A percentile compares a stretch with the other conserved stretches of the same genome.
Evolutionary conservation across 1,140 invertebrate genomes (phyloP).

Genomic region (Alviniconcha marisindica): DNA sequence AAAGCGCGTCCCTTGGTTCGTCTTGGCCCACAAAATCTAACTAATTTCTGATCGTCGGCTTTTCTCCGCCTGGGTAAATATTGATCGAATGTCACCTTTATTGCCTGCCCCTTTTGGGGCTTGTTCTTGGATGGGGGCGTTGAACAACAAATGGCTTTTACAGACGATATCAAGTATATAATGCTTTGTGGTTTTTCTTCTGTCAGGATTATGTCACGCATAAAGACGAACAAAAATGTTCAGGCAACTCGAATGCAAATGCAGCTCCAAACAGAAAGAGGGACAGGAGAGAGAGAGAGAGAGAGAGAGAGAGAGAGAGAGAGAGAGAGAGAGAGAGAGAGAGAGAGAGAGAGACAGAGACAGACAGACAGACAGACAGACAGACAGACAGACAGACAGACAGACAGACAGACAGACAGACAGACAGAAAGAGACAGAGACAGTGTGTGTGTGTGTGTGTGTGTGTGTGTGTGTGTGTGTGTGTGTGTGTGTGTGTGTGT

Average conservation of each 20-base stretch:
- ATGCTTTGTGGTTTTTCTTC: too few species aligned
- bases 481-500: background rate
- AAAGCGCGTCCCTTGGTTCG: too few species aligned
- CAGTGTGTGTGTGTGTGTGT: background rate
- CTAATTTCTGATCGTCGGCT: too few species aligned
- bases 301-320: slow-evolving; percentile 23
- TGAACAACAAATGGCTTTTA: too few species aligned
- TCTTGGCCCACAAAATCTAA: too few species aligned
- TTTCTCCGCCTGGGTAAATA: too few species aligned
- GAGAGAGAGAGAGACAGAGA: background rate
- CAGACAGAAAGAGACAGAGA: background rate
- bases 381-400: background rate
- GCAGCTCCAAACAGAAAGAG: background rate
- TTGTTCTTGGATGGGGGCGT: too few species aligned
- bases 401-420: background rate
- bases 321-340: slow-evolving; percentile 30
- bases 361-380: slow-evolving; percentile 4
- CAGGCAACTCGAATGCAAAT: background rate
- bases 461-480: background rate
- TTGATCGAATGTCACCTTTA: too few species aligned
- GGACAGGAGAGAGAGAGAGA: background rate
- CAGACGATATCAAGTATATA: too few species aligned
- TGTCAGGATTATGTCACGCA: background rate
- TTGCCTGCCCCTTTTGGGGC: too few species aligned
- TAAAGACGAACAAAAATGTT: background rate